phyloP scores from a whole-genome alignment of 1,140 invertebrate genomes.

The Grapholita molesta region DNA sequence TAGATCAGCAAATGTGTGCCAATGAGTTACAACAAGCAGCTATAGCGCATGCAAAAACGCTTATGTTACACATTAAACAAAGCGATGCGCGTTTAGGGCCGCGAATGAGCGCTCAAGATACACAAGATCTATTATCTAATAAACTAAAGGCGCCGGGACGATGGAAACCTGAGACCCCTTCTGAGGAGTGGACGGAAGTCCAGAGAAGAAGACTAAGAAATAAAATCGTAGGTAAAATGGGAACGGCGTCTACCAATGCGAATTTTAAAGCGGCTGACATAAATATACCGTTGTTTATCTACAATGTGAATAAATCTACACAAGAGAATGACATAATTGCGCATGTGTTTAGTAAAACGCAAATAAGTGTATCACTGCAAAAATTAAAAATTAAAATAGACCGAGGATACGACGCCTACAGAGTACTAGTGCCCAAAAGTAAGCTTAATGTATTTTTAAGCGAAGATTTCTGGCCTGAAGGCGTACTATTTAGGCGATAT shows the following conservation, averaged over 20 bases:
- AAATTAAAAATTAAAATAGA: not conserved
- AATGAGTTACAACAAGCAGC: not conserved
- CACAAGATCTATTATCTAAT: not conserved
- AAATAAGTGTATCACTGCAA: not conserved
- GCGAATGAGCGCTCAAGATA: not conserved
- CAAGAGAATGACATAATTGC: not conserved
- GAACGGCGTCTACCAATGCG: not conserved
- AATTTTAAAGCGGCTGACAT: not conserved
- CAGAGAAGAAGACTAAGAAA: not conserved
- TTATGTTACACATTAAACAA: not conserved
- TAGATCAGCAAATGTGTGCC: too few species aligned
- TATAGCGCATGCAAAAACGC: not conserved
- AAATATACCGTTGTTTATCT: not conserved
- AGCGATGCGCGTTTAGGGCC: not conserved
- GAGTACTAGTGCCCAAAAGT: not conserved
- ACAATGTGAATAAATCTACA: not conserved
- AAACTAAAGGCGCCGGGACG: not conserved
- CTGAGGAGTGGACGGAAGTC: not conserved
- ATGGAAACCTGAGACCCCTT: not conserved
- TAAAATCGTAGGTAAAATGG: not conserved
- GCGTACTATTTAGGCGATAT: too few species aligned
- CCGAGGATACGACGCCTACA: not conserved
- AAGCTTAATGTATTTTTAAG: too few species aligned
- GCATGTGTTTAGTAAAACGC: not conserved
- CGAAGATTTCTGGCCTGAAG: too few species aligned